Percentiles rank a stretch among this genome's conserved stretches.
Conservation (phyloP, 2,113 vertebrate genomes). For the Festucalex cinctus region DNA sequence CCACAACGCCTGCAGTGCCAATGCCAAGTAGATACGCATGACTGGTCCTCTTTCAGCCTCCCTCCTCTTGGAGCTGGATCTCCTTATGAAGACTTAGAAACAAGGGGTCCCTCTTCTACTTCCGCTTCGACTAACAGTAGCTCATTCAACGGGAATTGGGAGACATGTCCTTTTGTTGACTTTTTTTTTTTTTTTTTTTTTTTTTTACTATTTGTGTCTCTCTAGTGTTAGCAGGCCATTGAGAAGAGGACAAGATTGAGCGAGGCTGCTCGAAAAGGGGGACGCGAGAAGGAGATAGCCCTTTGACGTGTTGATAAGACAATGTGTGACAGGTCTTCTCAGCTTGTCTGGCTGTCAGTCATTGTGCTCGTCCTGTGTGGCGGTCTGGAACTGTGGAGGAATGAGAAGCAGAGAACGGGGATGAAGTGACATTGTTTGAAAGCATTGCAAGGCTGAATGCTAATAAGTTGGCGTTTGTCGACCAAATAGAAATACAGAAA, state of each 20-base stretch:
- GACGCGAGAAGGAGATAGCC: slow-evolving; percentile 56
- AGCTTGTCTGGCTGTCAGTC: slow-evolving; percentile 81
- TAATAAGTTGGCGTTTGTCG: neutral
- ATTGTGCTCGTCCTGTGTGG: slow-evolving; percentile 73
- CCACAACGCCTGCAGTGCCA: slow-evolving; percentile 89
- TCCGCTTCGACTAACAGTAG: slow-evolving; percentile 22
- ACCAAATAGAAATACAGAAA: neutral
- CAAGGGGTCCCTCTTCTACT: slow-evolving; percentile 27
- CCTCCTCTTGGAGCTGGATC: slow-evolving; percentile 23
- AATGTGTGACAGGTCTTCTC: slow-evolving; percentile 70
- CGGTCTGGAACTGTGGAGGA: slow-evolving; percentile 76
- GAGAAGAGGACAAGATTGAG: slow-evolving; percentile 40
- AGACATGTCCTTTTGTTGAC: slow-evolving; percentile 69
- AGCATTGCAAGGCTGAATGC: neutral
- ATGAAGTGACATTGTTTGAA: slow-evolving; percentile 71
- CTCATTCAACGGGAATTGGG: slow-evolving; percentile 53
- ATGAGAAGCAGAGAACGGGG: slow-evolving; percentile 67
- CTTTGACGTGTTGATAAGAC: slow-evolving; percentile 66
- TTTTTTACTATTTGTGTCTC: slow-evolving; percentile 9
- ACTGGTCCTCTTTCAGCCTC: slow-evolving; percentile 44
- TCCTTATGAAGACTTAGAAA: slow-evolving; percentile 26
- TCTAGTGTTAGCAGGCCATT: slow-evolving; percentile 44
- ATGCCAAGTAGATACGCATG: slow-evolving; percentile 88
- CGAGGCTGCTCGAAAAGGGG: slow-evolving; percentile 25
- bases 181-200: slow-evolving; percentile 7